Conservation (phyloP, 2,113 vertebrate genomes). For the Platysteira castanea region DNA sequence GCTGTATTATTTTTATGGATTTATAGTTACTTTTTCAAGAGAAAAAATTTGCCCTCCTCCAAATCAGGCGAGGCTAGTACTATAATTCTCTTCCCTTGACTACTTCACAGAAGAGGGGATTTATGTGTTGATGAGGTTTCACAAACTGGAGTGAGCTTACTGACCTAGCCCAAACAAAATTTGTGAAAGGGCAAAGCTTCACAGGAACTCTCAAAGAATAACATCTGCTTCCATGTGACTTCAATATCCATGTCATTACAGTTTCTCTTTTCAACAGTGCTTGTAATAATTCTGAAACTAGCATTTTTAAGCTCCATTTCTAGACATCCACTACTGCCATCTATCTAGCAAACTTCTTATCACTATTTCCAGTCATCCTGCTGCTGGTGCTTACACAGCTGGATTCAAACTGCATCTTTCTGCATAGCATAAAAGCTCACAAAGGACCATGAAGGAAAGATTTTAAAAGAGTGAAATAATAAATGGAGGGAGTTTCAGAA, state of each 20-base stretch:
- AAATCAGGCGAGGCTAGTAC: background rate
- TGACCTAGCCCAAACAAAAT: background rate
- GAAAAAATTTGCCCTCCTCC: background rate
- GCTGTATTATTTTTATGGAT: background rate
- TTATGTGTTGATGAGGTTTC: background rate
- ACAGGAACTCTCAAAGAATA: background rate
- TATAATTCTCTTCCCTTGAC: background rate
- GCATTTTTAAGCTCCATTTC: background rate
- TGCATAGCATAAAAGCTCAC: background rate
- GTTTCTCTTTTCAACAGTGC: background rate
- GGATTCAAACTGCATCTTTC: background rate
- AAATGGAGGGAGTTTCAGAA: background rate
- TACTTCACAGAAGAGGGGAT: rapidly evolving
- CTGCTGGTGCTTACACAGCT: background rate
- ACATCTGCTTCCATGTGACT: background rate
- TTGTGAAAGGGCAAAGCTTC: background rate
- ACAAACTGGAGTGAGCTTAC: background rate
- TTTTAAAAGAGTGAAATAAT: background rate
- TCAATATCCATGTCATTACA: background rate
- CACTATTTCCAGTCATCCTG: background rate
- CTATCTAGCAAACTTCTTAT: background rate
- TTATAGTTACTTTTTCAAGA: background rate
- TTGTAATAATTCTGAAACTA: background rate
- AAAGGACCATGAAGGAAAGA: background rate
- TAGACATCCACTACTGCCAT: background rate